Evolutionary conservation across 1,140 invertebrate species (phyloP).

Genomic region (Lanistes nyassanus): DNA sequence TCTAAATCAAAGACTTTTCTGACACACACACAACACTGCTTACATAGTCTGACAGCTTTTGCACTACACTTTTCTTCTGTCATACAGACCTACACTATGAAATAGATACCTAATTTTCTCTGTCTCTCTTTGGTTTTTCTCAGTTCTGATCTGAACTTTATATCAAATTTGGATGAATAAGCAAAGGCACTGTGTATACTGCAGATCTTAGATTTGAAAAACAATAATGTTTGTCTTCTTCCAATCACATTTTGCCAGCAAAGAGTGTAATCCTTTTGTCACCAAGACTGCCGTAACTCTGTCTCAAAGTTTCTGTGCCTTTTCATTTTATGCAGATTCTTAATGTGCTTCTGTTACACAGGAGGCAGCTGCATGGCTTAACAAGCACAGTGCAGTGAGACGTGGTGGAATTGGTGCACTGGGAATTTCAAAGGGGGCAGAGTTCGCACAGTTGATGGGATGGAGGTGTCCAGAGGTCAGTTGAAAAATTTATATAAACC

Average conservation of each 20-base stretch:
- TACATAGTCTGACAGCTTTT: neutral
- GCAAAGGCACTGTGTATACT: neutral
- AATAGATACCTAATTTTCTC: neutral
- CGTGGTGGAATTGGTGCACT: constrained; percentile 35
- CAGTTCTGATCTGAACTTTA: neutral
- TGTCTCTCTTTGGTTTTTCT: neutral
- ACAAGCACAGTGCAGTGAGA: constrained; percentile 23
- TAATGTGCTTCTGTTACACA: constrained; percentile 23
- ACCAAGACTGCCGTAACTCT: too few species aligned
- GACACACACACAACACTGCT: neutral
- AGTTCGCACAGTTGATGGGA: constrained; percentile 34
- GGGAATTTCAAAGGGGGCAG: constrained; percentile 40
- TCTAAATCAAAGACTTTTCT: neutral
- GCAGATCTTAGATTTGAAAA: too few species aligned
- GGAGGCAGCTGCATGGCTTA: constrained; percentile 44
- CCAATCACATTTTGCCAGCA: too few species aligned
- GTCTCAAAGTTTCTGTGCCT: too few species aligned
- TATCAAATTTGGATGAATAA: neutral
- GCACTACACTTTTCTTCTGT: neutral
- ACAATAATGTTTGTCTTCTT: too few species aligned
- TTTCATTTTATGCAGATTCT: too few species aligned
- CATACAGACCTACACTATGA: neutral
- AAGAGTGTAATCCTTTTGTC: too few species aligned
- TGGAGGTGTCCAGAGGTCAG: constrained; percentile 28
- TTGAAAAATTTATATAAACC: neutral